Base-by-base conservation (phyloP, 2,888 invertebrate species). In the Platycheirus albimanus region DNA sequence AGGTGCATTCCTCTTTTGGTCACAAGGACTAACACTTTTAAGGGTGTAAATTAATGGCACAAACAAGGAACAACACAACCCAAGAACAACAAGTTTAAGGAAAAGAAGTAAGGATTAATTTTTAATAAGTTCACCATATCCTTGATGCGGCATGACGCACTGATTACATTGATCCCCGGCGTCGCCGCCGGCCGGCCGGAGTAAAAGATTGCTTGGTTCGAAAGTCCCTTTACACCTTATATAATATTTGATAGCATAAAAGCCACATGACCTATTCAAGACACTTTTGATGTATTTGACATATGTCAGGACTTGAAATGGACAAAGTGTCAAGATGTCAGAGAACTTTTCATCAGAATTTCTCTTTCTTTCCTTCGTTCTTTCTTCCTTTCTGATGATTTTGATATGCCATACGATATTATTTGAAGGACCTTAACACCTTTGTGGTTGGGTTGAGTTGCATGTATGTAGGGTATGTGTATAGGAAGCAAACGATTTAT, bases 261-360 rank as follows among this genome's bases (percentile, higher is more conserved):
- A 10, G n/a, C 58, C 63, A 19, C 47, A 28, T 45, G 17, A 38
- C 63, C 51, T 24, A 11, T 17, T 70, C 41, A 17, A 28, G 11
- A 6, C 3, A 56, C 33, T 66, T 70, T 64, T 76, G 64, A 81
- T 66, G 70, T 61, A 71, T 67, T 71, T 81, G 81, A 81, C 81
- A 77, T 41, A 33, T 81, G 71, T 71, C 77, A 66, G 19, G 28
- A 36, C 17, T 45, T 45, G 47, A 66, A 56, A 51, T 67, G 79
- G 58, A 56, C 72, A 78, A 78, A 52, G 51, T 78, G 78, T 67
- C 79, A 63, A 74, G 36, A 69, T 67, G 77, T 77, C 71, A 81
- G 19, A 49, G 13, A 74, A 76, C 66, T 76, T 71, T 51, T 36
- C 49, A 5, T n/a, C n/a, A n/a, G n/a, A n/a, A n/a, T n/a, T n/a